Conservation (phyloP, 2,797 vertebrate genomes). For the Echiichthys vipera region DNA sequence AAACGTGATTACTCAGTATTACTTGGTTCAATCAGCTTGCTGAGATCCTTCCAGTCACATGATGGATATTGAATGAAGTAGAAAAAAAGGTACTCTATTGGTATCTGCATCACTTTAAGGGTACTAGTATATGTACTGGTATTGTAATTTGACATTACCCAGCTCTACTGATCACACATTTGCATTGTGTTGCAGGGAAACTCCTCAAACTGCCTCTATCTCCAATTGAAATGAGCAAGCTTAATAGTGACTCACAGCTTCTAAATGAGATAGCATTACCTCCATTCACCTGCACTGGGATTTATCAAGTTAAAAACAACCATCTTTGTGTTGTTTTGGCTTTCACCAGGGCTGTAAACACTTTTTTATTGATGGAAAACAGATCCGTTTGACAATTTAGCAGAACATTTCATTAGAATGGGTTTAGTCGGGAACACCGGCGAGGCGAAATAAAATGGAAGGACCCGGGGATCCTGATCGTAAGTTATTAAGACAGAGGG, state of each 20-base stretch:
- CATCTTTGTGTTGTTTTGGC: conserved; percentile 80
- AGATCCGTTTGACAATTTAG: conserved; percentile 81
- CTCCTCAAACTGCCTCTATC: conserved; percentile 8
- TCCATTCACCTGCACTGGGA: conserved; percentile 75
- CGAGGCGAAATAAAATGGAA: conserved; percentile 82
- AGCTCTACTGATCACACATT: too few relatives aligned
- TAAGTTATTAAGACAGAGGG: conserved; percentile 87
- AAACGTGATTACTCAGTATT: too few relatives aligned
- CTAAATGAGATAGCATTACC: conserved; percentile 79
- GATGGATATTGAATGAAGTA: too few relatives aligned
- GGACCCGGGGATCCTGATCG: conserved; percentile 84
- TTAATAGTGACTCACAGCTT: conserved; percentile 34
- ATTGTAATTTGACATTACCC: too few relatives aligned
- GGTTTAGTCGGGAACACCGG: conserved; percentile 78
- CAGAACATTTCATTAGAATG: conserved; percentile 87
- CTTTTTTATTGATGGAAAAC: conserved; percentile 79
- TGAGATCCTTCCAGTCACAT: too few relatives aligned
- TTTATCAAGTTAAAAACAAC: conserved; percentile 74
- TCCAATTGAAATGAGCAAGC: conserved; percentile 27
- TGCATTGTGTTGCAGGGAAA: conserved; percentile 1
- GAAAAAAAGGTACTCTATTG: too few relatives aligned
- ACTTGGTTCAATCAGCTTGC: too few relatives aligned
- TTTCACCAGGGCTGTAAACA: conserved; percentile 78
- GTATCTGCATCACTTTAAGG: too few relatives aligned
- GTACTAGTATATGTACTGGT: too few relatives aligned